Evolutionary conservation across 2,113 vertebrate species (phyloP).

Genomic region (Neofelis nebulosa): DNA sequence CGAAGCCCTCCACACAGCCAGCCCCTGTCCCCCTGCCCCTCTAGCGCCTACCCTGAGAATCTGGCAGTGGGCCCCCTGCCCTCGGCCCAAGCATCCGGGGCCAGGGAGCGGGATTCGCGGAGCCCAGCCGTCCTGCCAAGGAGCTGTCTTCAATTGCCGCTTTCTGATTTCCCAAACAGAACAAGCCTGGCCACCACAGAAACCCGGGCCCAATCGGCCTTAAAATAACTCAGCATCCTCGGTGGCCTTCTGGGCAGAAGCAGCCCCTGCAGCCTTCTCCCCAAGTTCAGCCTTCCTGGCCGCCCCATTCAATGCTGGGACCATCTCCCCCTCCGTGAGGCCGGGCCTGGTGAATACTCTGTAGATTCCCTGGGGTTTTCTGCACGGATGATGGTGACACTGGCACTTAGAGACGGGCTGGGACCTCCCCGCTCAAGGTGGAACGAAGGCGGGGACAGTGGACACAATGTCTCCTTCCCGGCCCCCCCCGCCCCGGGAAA

Average conservation of each 20-base stretch:
- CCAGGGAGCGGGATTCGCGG: not conserved
- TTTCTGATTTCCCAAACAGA: not conserved
- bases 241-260: not conserved
- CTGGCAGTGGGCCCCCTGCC: not conserved
- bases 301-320: accelerated
- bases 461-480: not conserved
- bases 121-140: not conserved
- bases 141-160: not conserved
- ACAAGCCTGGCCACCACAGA: not conserved
- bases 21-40: accelerated
- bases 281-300: not conserved
- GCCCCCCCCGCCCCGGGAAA: not conserved
- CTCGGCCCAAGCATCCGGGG: not conserved
- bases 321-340: not conserved
- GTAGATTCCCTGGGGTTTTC: not conserved
- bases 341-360: not conserved
- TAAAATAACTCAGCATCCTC: not conserved
- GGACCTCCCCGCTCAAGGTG: not conserved
- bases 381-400: accelerated
- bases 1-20: not conserved
- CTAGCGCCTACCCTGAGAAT: accelerated
- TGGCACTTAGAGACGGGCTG: accelerated
- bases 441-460: accelerated
- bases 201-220: not conserved
- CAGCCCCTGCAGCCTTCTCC: not conserved